Base-by-base conservation (phyloP, 2,888 invertebrate genomes). In the Trilocha varians region DNA sequence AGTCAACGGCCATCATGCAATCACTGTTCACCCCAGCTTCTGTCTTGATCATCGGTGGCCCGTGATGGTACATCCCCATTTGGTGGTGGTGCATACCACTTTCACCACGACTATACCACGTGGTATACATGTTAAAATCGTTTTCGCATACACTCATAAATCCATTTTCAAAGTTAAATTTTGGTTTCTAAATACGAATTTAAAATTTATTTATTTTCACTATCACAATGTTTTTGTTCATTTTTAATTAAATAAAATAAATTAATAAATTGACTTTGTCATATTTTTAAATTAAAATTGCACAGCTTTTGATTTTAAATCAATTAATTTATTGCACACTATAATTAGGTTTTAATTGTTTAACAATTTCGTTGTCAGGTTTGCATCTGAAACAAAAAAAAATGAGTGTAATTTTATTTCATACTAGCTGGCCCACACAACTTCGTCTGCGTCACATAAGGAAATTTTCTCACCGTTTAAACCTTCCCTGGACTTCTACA, bases 1-100 rank as follows among this genome's bases (percentile, higher is more conserved):
- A 90, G 55, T 90, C 90, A 16, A 90, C 87, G 1, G 89, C 89
- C 78, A 89, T 86, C 90, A 90, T 90, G 49, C 90, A 90, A 65
- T 90, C 90, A 62, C 87, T 89, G 62, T 88, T 88, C 34, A 88
- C 86, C 18, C 87, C 87, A 38, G 88, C 88, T 49, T 88, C 88
- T 52, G 88, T 88, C 79, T 88, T 88, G 53, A 88, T 88, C 80
- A 88, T 87, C 42, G 88, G 86, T 34, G 88, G 85, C 4, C 87
- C 87, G 50, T 87, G 87, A 64, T 87, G 87, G 71, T 85, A 87
- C 64, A 87, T 64, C 44, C 80, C 87, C 84, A 86, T 84, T 56
- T 87, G 86, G 56, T 86, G 86, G 52, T 86, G 87, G 65, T 86
- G 86, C 70, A 86, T 78, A 11, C 86, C 84, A 56, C 79, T 71